Base-by-base conservation (phyloP, 1,140 invertebrate genomes). In the Drosophila grimshawi region DNA sequence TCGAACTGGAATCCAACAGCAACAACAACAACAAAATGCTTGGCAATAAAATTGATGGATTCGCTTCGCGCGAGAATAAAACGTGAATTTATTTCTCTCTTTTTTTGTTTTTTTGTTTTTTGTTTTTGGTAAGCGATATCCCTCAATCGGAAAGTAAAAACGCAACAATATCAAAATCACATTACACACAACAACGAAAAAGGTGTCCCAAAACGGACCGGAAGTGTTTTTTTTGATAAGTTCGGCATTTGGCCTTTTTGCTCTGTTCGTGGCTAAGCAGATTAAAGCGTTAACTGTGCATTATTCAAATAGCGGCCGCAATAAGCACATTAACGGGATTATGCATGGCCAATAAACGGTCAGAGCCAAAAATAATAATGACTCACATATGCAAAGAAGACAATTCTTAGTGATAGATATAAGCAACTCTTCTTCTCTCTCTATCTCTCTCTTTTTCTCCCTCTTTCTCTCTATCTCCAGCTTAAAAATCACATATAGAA, bases 201-300 rank as follows among this genome's bases (percentile, higher is more conserved):
- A 69, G 52, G 56, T 61, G 51, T 55, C 55, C 43, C 48, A 39
- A 55, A n/a, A 19, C 7, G 39, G 49, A 10, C 48, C 64, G 52
- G 81, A 86, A 57, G 73, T 80, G 41, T 32, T 65, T 71, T 2
- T 30, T 32, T 45, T 46, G n/a, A 56, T 19, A 19, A 19, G 19
- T 19, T 19, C 19, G 19, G 19, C 19, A 19, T 19, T 19, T 19
- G 19, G 19, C 19, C 19, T 19, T 19, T 19, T 19, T 19, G 56
- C 48, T 66, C 51, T 70, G 45, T 30, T 46, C 51, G 32, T 63
- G 64, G 57, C 67, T 89, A 88, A 88, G 83, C 80, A 80, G 70
- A 78, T 88, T 88, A 88, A 80, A 88, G 80, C 83, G 83, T 80
- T 80, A 88, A 89, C 85, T 85, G 74, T 69, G 81, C 80, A 88